Evolutionary conservation across 2,888 invertebrate species (phyloP), one percentile per base, ranked within the genome.

Genomic region (Ichneumoninae sp.): DNA sequence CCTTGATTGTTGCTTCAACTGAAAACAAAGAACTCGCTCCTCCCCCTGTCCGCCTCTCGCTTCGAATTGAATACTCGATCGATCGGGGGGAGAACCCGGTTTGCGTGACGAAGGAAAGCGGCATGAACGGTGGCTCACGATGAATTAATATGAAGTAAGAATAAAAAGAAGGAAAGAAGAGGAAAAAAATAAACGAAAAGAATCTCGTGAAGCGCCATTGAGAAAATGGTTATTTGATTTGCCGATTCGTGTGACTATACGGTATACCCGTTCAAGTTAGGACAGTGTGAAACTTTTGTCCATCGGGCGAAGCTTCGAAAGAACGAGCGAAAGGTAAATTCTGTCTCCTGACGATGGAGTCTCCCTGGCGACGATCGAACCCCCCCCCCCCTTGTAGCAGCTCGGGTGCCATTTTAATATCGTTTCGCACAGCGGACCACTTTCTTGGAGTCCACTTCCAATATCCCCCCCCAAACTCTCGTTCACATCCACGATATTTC

Each of bases 201-300:
- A 79, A 40, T 60, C 60, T 52, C 57, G 44, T 16, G 44, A 57
- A 69, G 86, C 85, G 85, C 84, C 83, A 82, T 74, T 78, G 79
- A 86, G 86, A 86, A 88, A 90, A 90, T 86, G 88, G 86, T 89
- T 87, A 89, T 90, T 90, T 89, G 85, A 89, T 89, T 89, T 71
- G 69, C 66, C 76, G 70, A 75, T 62, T 44, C 79, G 57, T 47
- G 44, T 82, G 83, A 80, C 65, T 47, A 30, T 47, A 40, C 26
- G 13, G 47, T n/a, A 33, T 22, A 47, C 19, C 57, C 57, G 57
- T 13, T 44, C 33, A 74, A 40, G 54, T 57, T 66, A 22, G 80
- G 33, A 69, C 70, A 80, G 47, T 75, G 82, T 68, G 60, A 79
- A 82, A 80, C 80, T 83, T 76, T 76, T 50, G 71, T 83, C 57